Evolutionary conservation across 1,140 invertebrate species (phyloP).

Genomic region (Melipona quadrifasciata): DNA sequence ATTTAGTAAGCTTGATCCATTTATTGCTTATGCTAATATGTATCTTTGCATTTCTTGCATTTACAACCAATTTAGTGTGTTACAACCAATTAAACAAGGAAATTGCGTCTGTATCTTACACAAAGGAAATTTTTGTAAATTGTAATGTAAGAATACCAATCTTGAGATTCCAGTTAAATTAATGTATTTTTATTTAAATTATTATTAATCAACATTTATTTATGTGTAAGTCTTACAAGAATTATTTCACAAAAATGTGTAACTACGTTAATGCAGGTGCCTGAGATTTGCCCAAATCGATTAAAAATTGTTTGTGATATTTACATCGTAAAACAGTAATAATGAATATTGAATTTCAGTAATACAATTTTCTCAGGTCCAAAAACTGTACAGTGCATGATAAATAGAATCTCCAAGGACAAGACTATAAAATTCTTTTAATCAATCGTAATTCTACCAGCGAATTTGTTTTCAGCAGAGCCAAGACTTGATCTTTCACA

Average conservation of each 20-base stretch:
- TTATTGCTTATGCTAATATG: slow-evolving; percentile 16
- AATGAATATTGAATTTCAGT: slow-evolving; percentile 18
- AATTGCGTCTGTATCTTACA: slow-evolving; percentile 37
- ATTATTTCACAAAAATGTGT: slow-evolving; percentile 21
- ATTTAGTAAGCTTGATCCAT: slow-evolving; percentile 27
- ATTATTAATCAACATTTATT: slow-evolving; percentile 19
- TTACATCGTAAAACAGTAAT: slow-evolving; percentile 19
- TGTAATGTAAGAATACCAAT: slow-evolving; percentile 10
- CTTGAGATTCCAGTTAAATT: slow-evolving; percentile 33
- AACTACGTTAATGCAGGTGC: slow-evolving; percentile 22
- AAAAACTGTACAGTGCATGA: slow-evolving; percentile 36
- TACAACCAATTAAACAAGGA: slow-evolving; percentile 21
- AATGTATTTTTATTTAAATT: slow-evolving; percentile 31
- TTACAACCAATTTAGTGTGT: no score
- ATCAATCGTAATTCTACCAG: slow-evolving; percentile 18
- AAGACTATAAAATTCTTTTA: slow-evolving; percentile 45
- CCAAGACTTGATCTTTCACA: slow-evolving; percentile 42
- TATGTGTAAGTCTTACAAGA: neutral
- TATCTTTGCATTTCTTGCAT: slow-evolving; percentile 52
- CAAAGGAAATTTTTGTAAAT: slow-evolving; percentile 36
- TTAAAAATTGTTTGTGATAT: slow-evolving; percentile 11
- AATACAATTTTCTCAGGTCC: slow-evolving; percentile 19
- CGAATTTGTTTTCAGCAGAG: slow-evolving; percentile 49
- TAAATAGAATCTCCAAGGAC: slow-evolving; percentile 53
- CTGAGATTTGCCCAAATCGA: slow-evolving; percentile 12